Conservation (phyloP, 1,140 invertebrate genomes). For the Drosophila kurseongensis region DNA sequence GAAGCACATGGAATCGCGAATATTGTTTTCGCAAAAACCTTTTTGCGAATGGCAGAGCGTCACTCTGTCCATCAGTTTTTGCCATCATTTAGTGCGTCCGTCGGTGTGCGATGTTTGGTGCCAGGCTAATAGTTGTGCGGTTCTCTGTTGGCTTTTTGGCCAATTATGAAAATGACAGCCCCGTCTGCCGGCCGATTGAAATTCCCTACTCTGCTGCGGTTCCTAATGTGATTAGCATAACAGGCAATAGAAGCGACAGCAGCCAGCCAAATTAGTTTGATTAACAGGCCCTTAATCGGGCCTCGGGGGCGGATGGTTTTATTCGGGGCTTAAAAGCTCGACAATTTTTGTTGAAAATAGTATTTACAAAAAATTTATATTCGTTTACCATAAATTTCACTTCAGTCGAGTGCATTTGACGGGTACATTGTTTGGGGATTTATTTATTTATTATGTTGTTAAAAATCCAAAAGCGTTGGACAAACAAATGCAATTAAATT, state of each 20-base stretch:
- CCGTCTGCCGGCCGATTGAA: conserved; percentile 12
- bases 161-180: conserved; percentile 80
- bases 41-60: not conserved
- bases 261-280: conserved; percentile 53
- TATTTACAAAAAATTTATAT: conserved; percentile 38
- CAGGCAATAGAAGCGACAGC: conserved; percentile 37
- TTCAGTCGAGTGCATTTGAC: conserved; percentile 45
- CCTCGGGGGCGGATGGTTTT: conserved; percentile 3
- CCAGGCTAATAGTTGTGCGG: conserved; percentile 75
- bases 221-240: conserved; percentile 61
- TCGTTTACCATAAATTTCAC: conserved; percentile 62
- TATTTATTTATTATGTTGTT: conserved; percentile 77
- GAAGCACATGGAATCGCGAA: not conserved
- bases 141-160: conserved; percentile 71
- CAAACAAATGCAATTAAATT: conserved; percentile 72
- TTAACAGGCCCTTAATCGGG: conserved; percentile 45
- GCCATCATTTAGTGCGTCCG: conserved; percentile 28
- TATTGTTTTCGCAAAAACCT: conserved; percentile 14
- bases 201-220: conserved; percentile 19
- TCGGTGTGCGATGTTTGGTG: conserved; percentile 35
- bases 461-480: conserved; percentile 57
- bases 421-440: conserved; percentile 35
- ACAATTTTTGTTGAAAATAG: conserved; percentile 21
- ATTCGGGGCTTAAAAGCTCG: conserved; percentile 23
- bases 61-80: conserved; percentile 40